These are phyloP conservation scores for Henricia sp. DNA, from an alignment of 53 echinoderm and acorn worm species.

Conservation along the genomic window DNA sequence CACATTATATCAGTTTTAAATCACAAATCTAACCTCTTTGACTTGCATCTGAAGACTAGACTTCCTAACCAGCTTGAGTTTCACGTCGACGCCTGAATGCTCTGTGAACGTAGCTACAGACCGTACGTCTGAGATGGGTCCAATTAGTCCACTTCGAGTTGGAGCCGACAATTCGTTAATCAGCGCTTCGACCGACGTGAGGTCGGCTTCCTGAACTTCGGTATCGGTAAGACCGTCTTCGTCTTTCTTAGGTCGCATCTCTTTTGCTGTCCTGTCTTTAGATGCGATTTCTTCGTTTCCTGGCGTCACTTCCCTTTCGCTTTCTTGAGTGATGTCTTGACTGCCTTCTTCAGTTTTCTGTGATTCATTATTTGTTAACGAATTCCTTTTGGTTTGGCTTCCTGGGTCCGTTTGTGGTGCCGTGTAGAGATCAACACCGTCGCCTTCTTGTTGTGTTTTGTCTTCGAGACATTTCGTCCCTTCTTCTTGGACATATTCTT, in stretches of 20 bases:
- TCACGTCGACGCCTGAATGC: not conserved
- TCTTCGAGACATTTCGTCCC: not conserved
- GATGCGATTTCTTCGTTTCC: not conserved
- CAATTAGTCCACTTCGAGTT: not conserved
- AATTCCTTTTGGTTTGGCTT: not conserved
- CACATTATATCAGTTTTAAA: not conserved
- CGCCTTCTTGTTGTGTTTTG: no score
- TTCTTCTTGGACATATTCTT: not conserved
- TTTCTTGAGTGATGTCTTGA: not conserved
- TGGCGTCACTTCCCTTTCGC: not conserved
- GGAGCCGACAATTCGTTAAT: not conserved
- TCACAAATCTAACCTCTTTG: not conserved
- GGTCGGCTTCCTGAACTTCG: not conserved
- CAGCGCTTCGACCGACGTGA: not conserved
- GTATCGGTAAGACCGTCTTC: no score
- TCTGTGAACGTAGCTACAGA: not conserved
- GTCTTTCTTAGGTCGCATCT: no score
- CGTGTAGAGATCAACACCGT: not conserved
- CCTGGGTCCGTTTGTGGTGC: not conserved
- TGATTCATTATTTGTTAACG: not conserved
- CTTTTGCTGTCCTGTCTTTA: not conserved
- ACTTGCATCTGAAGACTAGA: constrained; percentile 20
- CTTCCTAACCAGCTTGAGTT: not conserved
- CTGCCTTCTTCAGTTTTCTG: not conserved
- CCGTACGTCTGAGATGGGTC: not conserved